Evolutionary conservation across 2,113 vertebrate species (phyloP), one percentile per base, ranked within the genome.

Genomic region (Colius striatus): DNA sequence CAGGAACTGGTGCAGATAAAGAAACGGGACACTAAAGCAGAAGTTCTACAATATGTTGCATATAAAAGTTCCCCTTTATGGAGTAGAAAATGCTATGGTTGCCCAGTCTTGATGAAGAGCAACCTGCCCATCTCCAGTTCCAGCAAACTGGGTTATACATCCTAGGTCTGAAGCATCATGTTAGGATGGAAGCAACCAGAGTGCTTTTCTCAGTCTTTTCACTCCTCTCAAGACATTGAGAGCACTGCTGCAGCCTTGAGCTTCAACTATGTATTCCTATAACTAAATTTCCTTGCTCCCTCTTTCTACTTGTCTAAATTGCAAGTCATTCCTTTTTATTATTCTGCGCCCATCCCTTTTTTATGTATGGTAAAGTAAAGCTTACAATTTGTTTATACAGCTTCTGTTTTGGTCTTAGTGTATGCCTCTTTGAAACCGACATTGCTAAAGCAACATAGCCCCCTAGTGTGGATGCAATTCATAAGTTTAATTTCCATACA

Each of bases 361-460:
- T 84, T 48, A 53, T 17, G 21, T 38, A 77, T 53, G 34, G 27
- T 71, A 87, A 84, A 68, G 15, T 13, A 74, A 22, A n/a, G 43
- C 85, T 80, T 77, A 54, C 13, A 43, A 73, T 5, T 55, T 57
- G 18, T 48, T 77, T 71, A 51, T 38, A 13, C 11, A 51, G 32
- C 47, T 67, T 67, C 47, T 11, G 10, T 48, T 89, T 41, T 84
- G 58, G 26, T 88, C 26, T 51, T 41, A 36, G 11, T 26, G 30
- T 11, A 32, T 1, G 19, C 10, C 14, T 6, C 47, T 63, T 41
- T 6, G 13, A 92, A 85, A 66, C 1, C 1, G 16, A 41, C 12
- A 79, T 79, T 68, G 61, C 16, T 95, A 70, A 79, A 73, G 47
- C 93, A 97, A 95, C 29, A 95, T 81, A 92, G 94, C 87, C 93